Conservation (phyloP, 64 coral and sea anemone genomes). For the Montipora cactus region DNA sequence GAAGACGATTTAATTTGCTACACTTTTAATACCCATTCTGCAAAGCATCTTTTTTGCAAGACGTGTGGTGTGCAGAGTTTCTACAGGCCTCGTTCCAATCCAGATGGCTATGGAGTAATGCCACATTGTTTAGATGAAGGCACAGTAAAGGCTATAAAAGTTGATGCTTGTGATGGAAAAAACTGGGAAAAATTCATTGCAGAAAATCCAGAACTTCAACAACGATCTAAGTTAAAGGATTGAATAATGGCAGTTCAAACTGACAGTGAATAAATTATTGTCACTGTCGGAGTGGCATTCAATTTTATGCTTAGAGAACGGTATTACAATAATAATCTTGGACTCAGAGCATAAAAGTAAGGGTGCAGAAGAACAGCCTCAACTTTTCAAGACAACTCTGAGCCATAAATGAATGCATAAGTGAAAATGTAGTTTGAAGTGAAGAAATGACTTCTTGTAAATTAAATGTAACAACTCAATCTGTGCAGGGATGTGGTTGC, state of each 20-base stretch:
- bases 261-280: no score
- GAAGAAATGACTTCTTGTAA: no score
- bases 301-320: no score
- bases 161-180: conserved; percentile 82
- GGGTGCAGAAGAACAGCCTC: no score
- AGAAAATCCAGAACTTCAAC: conserved; percentile 78
- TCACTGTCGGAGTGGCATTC: no score
- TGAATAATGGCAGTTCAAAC: background rate
- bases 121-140: conserved; percentile 96
- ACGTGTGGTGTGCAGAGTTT: conserved; percentile 99
- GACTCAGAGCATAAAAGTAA: no score
- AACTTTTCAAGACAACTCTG: no score
- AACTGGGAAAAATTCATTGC: conserved; percentile 89
- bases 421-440: no score
- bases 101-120: conserved; percentile 89
- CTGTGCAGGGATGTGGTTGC: no score
- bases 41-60: conserved; percentile 97
- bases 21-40: conserved; percentile 88
- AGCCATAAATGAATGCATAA: no score
- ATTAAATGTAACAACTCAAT: no score
- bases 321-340: no score
- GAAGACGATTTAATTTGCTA: conserved; percentile 95
- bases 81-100: conserved; percentile 94
- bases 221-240: conserved; percentile 63
- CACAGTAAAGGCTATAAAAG: conserved; percentile 59